phyloP scores from a whole-genome alignment of 2,888 invertebrate species.

The Cacoxenus indagator region DNA sequence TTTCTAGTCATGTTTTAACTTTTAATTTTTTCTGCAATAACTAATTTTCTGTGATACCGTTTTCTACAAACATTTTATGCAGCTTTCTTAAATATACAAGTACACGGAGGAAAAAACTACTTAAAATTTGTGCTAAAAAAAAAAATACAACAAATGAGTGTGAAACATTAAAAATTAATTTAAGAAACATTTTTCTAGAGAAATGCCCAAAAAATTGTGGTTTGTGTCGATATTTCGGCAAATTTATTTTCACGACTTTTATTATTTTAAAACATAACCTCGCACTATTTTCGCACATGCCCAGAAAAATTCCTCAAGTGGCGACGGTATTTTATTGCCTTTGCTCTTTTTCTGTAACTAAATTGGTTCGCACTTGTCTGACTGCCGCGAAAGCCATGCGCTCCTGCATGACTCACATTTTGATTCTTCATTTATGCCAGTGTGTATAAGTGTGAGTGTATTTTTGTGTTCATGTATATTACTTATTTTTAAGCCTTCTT shows the following conservation, averaged over 20 bases:
- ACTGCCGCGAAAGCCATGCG: background rate
- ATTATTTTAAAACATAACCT: background rate
- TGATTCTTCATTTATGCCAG: background rate
- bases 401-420: background rate
- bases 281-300: background rate
- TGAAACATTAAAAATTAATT: background rate
- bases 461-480: slow-evolving; percentile 45
- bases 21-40: no score
- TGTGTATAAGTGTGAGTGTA: slow-evolving; percentile 6
- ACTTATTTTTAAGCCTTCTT: slow-evolving; percentile 63
- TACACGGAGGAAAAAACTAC: no score
- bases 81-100: no score
- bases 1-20: no score
- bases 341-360: background rate
- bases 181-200: no score
- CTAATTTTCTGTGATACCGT: no score
- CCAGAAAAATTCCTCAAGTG: background rate
- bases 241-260: background rate
- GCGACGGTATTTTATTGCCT: background rate
- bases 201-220: no score
- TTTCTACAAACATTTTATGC: no score
- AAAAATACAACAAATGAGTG: background rate
- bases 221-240: no score
- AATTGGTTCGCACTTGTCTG: background rate
- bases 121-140: background rate